Base-by-base conservation (phyloP, 1,140 invertebrate species). In the Hyphantria cunea region DNA sequence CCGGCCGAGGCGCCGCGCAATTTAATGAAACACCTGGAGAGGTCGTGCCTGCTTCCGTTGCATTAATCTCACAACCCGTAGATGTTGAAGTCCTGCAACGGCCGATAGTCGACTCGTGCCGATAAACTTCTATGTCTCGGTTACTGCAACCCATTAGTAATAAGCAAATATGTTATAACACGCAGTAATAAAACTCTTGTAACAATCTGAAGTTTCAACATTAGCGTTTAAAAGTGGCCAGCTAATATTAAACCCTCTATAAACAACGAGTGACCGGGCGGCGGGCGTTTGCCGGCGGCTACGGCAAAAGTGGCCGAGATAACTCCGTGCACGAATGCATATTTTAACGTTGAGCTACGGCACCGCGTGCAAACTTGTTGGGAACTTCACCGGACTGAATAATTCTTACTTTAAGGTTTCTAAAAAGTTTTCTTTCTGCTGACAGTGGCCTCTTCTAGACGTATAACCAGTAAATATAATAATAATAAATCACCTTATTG, bases 1-100 rank as follows among this genome's bases (percentile, higher is more conserved):
- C 76, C 76, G 83, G 78, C 70, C 80, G 76, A 80, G 78, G 82
- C 78, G 82, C 80, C 80, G 82, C 80, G 77, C 83, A 73, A 80
- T 89, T 87, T 90, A 90, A 88, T 88, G 86, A 87, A 89, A 90
- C 87, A 90, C 87, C 87, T 90, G 83, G 83, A 90, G 82, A 85
- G 81, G 72, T 78, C 76, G 78, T 70, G 72, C 82, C 73, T 65
- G 75, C 81, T 86, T 84, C 83, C 84, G 84, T 81, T 87, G 87
- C 84, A 87, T 90, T 90, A 86, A 85, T 87, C 83, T 82, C 77
- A 64, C 73, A 70, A 71, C 64, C 72, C 70, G 71, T 66, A 60
- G 72, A 64, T 55, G 56, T 49, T 63, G 48, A 49, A 55, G 49
- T 7, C 64, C 52, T 48, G 65, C 74, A 66, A 59, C 68, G 62